Evolutionary conservation across 1,140 invertebrate genomes (phyloP), one percentile per base, ranked within the genome.

Genomic region (Mya arenaria): DNA sequence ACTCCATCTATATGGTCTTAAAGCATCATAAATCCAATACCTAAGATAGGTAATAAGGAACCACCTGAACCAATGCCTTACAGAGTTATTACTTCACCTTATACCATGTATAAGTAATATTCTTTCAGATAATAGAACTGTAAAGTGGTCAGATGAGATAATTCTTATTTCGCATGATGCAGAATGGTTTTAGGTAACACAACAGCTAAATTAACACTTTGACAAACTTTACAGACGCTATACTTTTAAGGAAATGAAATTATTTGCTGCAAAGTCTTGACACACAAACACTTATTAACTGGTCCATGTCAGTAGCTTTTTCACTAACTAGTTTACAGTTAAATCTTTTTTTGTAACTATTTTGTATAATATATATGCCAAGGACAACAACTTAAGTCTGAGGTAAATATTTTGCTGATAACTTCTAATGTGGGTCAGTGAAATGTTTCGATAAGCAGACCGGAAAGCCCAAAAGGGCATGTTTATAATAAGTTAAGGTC

Each of bases 1-100:
- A 62, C 75, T 19, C 69, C 58, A 19, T 17, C 56, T 37, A n/a
- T 48, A 17, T 82, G 60, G 72, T 41, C 25, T 28, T 36, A 63
- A 34, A 39, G 34, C 17, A 82, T 82, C 37, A 73, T 82, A 19
- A 62, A 28, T 23, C 69, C 71, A 4, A 82, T 82, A 55, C 80
- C 62, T 25, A 82, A 82, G 65, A 25, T 30, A 15, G n/a, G 1
- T 1, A 75, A 41, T 13, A 23, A 34, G 17, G 72, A 82, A 25
- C 32, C 48, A 63, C 23, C 25, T 19, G 71, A 82, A 10, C 79
- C 79, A 3, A 5, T 82, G 6, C 34, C 68, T 48, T 82, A 82
- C 23, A 60, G 79, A 25, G 79, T 55, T 6, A 82, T 82, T 19
- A 13, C 41, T 48, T 48, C 19, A 48, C 10, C 41, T 15, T 74